phyloP scores from a whole-genome alignment of 2,888 invertebrate genomes.

The Drosophila quinaria region DNA sequence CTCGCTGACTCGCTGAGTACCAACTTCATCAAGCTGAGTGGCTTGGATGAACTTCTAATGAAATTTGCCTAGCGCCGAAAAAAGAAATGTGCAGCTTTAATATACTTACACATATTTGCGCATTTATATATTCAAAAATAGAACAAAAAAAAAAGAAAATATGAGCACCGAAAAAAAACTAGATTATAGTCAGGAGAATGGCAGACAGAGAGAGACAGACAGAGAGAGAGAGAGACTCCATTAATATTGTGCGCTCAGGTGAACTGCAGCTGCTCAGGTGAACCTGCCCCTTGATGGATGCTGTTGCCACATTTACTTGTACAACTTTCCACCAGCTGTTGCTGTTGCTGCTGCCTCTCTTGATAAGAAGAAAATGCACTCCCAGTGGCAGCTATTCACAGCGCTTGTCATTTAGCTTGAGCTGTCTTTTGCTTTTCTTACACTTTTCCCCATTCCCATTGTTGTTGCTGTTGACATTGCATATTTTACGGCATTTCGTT shows the following conservation, averaged over 20 bases:
- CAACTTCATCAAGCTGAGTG: conserved; percentile 73
- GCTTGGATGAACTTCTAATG: conserved; percentile 66
- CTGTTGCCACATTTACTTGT: conserved; percentile 32
- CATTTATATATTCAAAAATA: conserved; percentile 54
- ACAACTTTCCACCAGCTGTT: conserved; percentile 41
- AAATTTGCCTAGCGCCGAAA: conserved; percentile 52
- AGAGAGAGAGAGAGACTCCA: conserved; percentile 48
- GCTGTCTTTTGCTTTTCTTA: conserved; percentile 36
- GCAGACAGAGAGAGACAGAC: conserved; percentile 28
- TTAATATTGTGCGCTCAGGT: conserved; percentile 73
- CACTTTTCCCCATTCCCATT: conserved; percentile 5
- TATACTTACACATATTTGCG: conserved; percentile 40
- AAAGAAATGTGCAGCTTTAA: conserved; percentile 45
- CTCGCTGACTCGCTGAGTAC: conserved; percentile 3
- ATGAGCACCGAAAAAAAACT: conserved; percentile 31
- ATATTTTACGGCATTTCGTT: conserved; percentile 52
- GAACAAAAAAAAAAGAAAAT: conserved; percentile 34
- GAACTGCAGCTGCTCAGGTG: conserved; percentile 26
- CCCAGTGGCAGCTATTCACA: conserved; percentile 62
- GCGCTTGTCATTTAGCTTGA: conserved; percentile 52
- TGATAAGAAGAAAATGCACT: conserved; percentile 64
- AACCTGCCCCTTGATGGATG: conserved; percentile 49
- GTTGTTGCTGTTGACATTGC: conserved; percentile 39
- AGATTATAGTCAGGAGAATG: conserved; percentile 34
- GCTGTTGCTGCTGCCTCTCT: conserved; percentile 27